phyloP scores from a whole-genome alignment of 2,113 vertebrate genomes.

The Chrysochloris asiatica region DNA sequence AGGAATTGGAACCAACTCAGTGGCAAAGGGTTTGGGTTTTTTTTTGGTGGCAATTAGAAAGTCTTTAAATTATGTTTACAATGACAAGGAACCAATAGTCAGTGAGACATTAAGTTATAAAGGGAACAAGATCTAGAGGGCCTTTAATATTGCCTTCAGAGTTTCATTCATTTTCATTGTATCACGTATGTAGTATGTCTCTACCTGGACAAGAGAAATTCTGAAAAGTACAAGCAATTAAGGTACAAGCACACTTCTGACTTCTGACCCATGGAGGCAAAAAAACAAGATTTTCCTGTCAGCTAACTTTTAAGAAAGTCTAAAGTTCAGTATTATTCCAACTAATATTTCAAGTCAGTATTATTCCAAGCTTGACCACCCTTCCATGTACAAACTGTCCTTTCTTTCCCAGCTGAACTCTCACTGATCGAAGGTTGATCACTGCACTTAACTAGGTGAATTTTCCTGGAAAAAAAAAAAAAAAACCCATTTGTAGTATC shows the following conservation, averaged over 20 bases:
- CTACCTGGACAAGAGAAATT: constrained; percentile 14
- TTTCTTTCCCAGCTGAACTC: background rate
- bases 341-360: constrained; percentile 1
- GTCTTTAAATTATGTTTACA: constrained; percentile 18
- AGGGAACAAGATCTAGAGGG: background rate
- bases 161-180: too few relatives aligned
- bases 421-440: too few relatives aligned
- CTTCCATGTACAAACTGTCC: background rate
- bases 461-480: background rate
- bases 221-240: constrained; percentile 10
- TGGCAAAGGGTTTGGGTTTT: too few relatives aligned
- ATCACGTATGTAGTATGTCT: too few relatives aligned
- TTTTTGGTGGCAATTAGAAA: background rate
- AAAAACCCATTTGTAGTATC: background rate
- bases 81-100: background rate
- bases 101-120: background rate
- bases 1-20: too few relatives aligned
- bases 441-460: background rate
- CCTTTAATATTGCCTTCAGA: background rate
- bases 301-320: background rate
- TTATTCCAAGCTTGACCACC: background rate
- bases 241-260: background rate
- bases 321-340: background rate
- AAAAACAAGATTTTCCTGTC: background rate
- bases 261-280: background rate